A percentile compares a stretch with the other conserved stretches of the same genome.
These are phyloP conservation scores for Aethes cnicana DNA, from an alignment of 2,888 invertebrate genomes.

Conservation along the genomic window DNA sequence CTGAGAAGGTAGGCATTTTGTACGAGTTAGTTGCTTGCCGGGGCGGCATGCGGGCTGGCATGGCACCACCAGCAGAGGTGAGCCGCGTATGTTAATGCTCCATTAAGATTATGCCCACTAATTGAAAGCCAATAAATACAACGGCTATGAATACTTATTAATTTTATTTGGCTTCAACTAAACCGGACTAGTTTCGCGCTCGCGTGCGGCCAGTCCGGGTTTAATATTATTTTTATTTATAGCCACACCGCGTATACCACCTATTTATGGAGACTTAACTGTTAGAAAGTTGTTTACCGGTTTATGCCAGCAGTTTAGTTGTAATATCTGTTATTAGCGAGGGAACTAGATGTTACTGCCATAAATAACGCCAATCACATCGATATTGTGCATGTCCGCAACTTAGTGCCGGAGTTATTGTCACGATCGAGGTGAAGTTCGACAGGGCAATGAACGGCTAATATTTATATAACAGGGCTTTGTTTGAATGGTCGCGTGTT, in stretches of 20 bases:
- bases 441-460: conserved; percentile 6
- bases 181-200: conserved; percentile 50
- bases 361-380: conserved; percentile 27
- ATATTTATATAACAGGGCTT: background rate
- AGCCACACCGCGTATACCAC: conserved; percentile 7
- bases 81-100: conserved; percentile 79
- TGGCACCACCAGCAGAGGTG: conserved; percentile 58
- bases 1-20: too few relatives aligned
- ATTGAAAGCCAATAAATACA: conserved; percentile 83
- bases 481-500: background rate
- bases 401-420: conserved; percentile 15
- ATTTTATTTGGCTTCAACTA: conserved; percentile 75
- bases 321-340: conserved; percentile 24
- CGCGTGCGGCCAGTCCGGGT: conserved; percentile 55
- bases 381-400: conserved; percentile 18
- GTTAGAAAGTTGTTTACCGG: conserved; percentile 25
- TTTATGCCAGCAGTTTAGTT: conserved; percentile 21
- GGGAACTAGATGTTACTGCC: conserved; percentile 12
- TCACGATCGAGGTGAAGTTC: conserved; percentile 16
- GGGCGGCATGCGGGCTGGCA: conserved; percentile 44
- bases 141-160: conserved; percentile 82
- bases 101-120: conserved; percentile 83
- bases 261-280: conserved; percentile 8
- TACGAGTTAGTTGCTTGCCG: too few relatives aligned
- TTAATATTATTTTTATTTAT: conserved; percentile 20